phyloP scores from a whole-genome alignment of 53 echinoderm and acorn worm genomes.

The Astropecten irregularis region DNA sequence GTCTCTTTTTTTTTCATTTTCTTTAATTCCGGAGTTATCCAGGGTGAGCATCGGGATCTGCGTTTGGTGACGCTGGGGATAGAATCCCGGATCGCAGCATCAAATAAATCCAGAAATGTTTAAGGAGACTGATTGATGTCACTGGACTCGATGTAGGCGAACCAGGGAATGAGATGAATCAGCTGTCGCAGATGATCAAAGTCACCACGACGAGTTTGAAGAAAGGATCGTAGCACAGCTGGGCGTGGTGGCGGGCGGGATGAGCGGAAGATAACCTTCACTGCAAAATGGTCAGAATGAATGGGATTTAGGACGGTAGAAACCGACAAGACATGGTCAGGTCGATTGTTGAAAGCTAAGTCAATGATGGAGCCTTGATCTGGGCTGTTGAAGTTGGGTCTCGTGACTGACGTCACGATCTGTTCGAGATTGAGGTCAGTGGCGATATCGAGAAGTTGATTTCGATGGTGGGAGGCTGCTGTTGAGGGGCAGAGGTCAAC shows the following conservation, averaged over 20 bases:
- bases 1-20: background rate
- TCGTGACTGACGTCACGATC: background rate
- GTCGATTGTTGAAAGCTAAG: background rate
- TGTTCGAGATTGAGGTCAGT: background rate
- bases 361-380: background rate
- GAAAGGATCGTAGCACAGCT: background rate
- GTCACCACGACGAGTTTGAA: background rate
- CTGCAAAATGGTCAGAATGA: background rate
- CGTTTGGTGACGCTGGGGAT: background rate
- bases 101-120: background rate
- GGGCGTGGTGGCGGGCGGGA: background rate
- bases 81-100: background rate
- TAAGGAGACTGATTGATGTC: background rate
- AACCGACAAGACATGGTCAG: background rate
- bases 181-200: background rate
- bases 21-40: background rate
- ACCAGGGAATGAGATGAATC: slow-evolving; percentile 1
- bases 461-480: background rate
- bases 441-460: background rate
- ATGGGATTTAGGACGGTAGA: background rate
- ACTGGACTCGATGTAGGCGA: background rate
- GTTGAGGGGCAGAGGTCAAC: background rate
- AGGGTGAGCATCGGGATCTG: background rate
- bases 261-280: background rate
- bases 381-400: background rate